Percentiles rank a stretch among this genome's conserved stretches.
Evolutionary conservation across 2,888 invertebrate genomes (phyloP).

Genomic region (Xestoiulus laeticollis): DNA sequence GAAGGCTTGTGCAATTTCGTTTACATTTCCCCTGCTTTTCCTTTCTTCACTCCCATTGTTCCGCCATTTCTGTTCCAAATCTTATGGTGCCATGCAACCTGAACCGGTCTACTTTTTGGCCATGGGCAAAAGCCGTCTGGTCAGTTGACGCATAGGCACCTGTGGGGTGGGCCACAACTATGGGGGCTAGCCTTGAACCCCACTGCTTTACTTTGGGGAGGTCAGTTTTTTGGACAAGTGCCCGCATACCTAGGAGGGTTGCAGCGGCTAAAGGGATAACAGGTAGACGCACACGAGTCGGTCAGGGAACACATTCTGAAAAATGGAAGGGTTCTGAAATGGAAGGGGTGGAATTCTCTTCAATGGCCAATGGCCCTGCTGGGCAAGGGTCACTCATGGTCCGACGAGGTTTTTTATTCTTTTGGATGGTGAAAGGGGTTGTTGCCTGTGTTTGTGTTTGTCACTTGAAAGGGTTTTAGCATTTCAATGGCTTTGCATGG

Average conservation of each 20-base stretch:
- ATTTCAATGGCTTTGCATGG: slow-evolving; percentile 27
- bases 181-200: not conserved
- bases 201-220: slow-evolving; percentile 34
- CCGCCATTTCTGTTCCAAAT: not conserved
- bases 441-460: slow-evolving; percentile 33
- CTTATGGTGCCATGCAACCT: not conserved
- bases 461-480: slow-evolving; percentile 38
- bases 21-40: no score
- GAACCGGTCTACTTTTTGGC: not conserved
- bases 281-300: not conserved
- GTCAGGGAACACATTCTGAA: not conserved
- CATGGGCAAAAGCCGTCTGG: slow-evolving; percentile 23
- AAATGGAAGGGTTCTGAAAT: not conserved
- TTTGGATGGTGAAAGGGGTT: not conserved
- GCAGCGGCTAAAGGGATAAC: not conserved
- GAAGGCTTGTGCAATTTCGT: no score
- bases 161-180: slow-evolving; percentile 19
- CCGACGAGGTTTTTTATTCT: not conserved
- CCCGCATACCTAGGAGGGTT: not conserved
- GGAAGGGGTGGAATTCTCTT: not conserved
- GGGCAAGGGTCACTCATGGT: not conserved
- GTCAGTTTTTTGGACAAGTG: slow-evolving; percentile 40
- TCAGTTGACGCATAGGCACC: not conserved
- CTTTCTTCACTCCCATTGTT: not conserved
- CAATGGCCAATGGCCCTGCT: not conserved